These are phyloP conservation scores for Thinocorus orbignyianus DNA, from an alignment of 2,113 vertebrate genomes.

Conservation along the genomic window DNA sequence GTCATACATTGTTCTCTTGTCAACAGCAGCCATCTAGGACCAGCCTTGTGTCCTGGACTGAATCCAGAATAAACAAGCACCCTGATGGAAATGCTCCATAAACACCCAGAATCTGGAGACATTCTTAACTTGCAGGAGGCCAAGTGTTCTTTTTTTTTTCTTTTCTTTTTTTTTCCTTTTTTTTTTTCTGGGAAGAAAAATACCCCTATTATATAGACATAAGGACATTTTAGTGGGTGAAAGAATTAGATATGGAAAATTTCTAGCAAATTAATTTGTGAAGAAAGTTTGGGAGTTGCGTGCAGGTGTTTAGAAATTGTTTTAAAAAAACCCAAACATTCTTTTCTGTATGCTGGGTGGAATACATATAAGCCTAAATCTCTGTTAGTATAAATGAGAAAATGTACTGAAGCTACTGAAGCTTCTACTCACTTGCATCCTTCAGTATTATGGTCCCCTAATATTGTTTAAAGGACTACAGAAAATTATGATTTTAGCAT, in stretches of 20 bases:
- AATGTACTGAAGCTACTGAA: background rate
- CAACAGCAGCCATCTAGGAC: slow-evolving; percentile 56
- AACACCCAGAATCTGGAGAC: slow-evolving; percentile 63
- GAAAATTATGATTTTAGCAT: background rate
- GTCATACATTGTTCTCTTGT: slow-evolving; percentile 69
- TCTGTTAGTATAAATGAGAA: background rate
- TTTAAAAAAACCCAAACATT: background rate
- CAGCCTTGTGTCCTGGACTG: slow-evolving; percentile 59
- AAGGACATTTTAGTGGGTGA: background rate
- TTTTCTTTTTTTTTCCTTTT: background rate
- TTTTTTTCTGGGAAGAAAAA: background rate
- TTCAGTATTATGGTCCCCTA: background rate
- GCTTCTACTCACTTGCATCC: background rate
- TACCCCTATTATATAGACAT: background rate
- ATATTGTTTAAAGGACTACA: background rate
- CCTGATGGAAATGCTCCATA: slow-evolving; percentile 58
- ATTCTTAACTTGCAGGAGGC: slow-evolving; percentile 42
- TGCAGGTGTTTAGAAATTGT: background rate
- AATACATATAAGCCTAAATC: background rate
- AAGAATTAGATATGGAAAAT: slow-evolving; percentile 25
- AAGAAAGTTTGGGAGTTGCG: slow-evolving; percentile 11
- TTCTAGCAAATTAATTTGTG: slow-evolving; percentile 37
- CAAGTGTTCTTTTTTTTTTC: background rate
- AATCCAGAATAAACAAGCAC: slow-evolving; percentile 71
- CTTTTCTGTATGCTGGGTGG: slow-evolving; percentile 9